Conservation (phyloP, 2,888 invertebrate genomes). For the Stenichneumon culpator region DNA sequence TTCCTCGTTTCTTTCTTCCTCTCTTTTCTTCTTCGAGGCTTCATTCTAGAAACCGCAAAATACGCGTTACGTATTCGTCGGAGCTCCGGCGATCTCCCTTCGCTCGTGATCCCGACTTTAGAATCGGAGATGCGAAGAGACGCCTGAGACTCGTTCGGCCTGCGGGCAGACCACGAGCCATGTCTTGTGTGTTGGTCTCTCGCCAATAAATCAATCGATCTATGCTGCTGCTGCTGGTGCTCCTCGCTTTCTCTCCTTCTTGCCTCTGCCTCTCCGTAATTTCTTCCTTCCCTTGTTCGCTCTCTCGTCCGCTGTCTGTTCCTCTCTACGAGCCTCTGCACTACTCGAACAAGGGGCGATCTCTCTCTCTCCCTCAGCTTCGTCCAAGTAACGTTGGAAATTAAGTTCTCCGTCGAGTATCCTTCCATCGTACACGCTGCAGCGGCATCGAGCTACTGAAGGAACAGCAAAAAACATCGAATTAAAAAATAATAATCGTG, state of each 20-base stretch:
- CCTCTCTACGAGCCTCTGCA: not conserved
- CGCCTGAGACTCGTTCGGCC: conserved; percentile 51
- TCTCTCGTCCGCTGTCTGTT: not conserved
- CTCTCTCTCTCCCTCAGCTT: not conserved
- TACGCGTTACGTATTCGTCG: conserved; percentile 59
- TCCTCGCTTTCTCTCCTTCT: conserved; percentile 34
- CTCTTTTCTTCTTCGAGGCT: not conserved
- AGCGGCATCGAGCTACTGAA: not conserved
- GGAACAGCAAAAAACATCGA: not conserved
- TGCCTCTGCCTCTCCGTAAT: not conserved
- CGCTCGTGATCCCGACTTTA: conserved; percentile 60
- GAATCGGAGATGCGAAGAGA: conserved; percentile 51
- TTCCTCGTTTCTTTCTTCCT: too few relatives aligned
- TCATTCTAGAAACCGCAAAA: conserved; percentile 19
- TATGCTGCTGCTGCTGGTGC: conserved; percentile 44
- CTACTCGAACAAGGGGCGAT: not conserved
- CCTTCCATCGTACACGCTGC: not conserved
- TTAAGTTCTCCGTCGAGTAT: conserved; percentile 49
- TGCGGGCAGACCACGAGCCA: conserved; percentile 53
- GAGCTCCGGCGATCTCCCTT: conserved; percentile 36
- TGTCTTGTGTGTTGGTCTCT: conserved; percentile 65
- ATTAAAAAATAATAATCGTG: too few relatives aligned
- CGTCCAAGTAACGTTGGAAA: conserved; percentile 19
- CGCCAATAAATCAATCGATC: conserved; percentile 71
- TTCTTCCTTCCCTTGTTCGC: conserved; percentile 1